A percentile compares a stretch with the other conserved stretches of the same genome.
phyloP scores from a whole-genome alignment of 2,113 vertebrate species.

The Thamnophis sirtalis region DNA sequence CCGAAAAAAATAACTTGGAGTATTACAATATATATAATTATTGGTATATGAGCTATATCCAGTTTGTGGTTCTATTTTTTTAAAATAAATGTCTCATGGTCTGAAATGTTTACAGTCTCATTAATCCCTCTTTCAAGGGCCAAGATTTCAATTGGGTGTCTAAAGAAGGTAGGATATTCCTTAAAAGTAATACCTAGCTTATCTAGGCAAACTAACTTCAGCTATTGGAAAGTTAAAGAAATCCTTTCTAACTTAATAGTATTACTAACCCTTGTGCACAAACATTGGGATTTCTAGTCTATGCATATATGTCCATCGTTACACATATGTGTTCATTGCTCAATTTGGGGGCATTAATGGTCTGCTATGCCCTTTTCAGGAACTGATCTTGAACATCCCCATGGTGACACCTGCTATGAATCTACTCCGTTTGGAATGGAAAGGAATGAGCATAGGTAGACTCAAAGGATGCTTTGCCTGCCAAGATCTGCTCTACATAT shows the following conservation, averaged over 20 bases:
- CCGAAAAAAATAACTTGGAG: not conserved
- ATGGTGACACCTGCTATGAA: not conserved
- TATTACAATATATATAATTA: not conserved
- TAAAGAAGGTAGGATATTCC: not conserved
- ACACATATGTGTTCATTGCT: not conserved
- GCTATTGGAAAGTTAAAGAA: not conserved
- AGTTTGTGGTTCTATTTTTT: not conserved
- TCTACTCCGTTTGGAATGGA: not conserved
- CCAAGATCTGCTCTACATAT: not conserved
- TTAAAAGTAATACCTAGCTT: not conserved
- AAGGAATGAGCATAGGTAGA: not conserved
- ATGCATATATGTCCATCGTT: not conserved
- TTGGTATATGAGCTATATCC: not conserved
- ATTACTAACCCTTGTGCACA: not conserved
- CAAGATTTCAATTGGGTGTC: not conserved
- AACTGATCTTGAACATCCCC: not conserved
- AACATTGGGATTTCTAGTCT: not conserved
- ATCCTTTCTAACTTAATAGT: not conserved
- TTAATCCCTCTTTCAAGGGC: not conserved
- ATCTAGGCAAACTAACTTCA: not conserved
- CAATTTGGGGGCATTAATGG: not conserved
- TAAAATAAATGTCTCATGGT: not conserved
- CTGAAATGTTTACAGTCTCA: not conserved
- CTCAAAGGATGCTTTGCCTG: not conserved
- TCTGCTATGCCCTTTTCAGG: not conserved